A percentile compares a stretch with the other conserved stretches of the same genome.
Conservation (phyloP, 2,888 invertebrate genomes). For the Drosophila tripunctata region DNA sequence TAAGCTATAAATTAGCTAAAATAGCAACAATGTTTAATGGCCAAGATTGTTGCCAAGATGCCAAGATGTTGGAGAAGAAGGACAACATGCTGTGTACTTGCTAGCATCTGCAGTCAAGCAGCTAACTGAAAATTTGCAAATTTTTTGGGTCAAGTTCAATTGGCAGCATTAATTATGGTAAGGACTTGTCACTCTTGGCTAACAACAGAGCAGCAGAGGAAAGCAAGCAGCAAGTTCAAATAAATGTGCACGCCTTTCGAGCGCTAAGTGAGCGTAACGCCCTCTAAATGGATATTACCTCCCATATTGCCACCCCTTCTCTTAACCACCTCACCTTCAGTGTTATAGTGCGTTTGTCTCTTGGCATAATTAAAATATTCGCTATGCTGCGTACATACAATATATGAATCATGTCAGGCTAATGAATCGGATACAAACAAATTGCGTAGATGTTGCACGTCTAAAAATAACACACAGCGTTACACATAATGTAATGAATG, state of each 20-base stretch:
- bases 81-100: slow-evolving; percentile 1
- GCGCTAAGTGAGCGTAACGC: slow-evolving; percentile 52
- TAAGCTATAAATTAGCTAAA: not conserved
- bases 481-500: slow-evolving; percentile 42
- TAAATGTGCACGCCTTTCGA: slow-evolving; percentile 49
- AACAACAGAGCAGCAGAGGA: no score
- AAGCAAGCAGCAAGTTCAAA: slow-evolving; percentile 55
- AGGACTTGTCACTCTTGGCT: slow-evolving; percentile 66
- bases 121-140: slow-evolving; percentile 24
- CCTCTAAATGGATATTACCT: not conserved
- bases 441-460: slow-evolving; percentile 57
- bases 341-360: slow-evolving; percentile 6
- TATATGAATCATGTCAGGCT: slow-evolving; percentile 52
- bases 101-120: slow-evolving; percentile 40
- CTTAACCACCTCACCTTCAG: not conserved
- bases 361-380: slow-evolving; percentile 55
- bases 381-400: slow-evolving; percentile 2
- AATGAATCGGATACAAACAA: slow-evolving; percentile 45
- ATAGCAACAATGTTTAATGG: not conserved
- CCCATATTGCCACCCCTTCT: not conserved
- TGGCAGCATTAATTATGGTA: slow-evolving; percentile 70
- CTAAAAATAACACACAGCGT: slow-evolving; percentile 57
- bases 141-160: slow-evolving; percentile 75
- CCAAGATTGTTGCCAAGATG: not conserved
- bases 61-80: not conserved